Conservation (phyloP, 2,888 invertebrate genomes). For the Galeruca laticollis region DNA sequence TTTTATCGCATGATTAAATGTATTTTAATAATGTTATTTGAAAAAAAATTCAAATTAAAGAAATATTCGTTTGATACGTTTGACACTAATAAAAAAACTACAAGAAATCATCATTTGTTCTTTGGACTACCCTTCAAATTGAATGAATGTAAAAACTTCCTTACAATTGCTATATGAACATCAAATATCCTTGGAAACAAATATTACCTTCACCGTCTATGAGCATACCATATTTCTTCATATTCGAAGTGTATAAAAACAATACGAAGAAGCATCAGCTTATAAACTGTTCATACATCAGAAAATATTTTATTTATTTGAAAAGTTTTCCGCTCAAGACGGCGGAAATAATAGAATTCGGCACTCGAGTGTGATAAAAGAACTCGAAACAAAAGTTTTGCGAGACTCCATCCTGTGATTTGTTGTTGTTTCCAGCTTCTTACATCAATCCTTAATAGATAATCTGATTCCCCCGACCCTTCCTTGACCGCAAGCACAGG, state of each 20-base stretch:
- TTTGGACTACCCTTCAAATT: too few relatives aligned
- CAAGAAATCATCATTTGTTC: too few relatives aligned
- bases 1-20: too few relatives aligned
- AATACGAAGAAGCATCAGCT: constrained; percentile 16
- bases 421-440: constrained; percentile 41
- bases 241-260: not conserved
- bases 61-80: too few relatives aligned
- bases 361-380: constrained; percentile 36
- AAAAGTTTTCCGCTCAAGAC: constrained; percentile 39
- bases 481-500: constrained; percentile 25
- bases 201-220: not conserved
- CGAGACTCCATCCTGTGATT: constrained; percentile 36
- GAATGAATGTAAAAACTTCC: too few relatives aligned
- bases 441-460: constrained; percentile 41
- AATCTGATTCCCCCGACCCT: constrained; percentile 25
- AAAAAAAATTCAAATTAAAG: too few relatives aligned
- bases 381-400: constrained; percentile 41
- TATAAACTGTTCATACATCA: constrained; percentile 43
- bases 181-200: not conserved
- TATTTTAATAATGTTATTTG: too few relatives aligned
- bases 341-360: constrained; percentile 43
- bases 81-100: too few relatives aligned
- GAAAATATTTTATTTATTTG: constrained; percentile 43
- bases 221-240: not conserved
- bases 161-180: too few relatives aligned